Percentiles rank a stretch among this genome's conserved stretches.
Evolutionary conservation across 2,888 invertebrate genomes (phyloP).

Genomic region (Dichetophora obliterata): DNA sequence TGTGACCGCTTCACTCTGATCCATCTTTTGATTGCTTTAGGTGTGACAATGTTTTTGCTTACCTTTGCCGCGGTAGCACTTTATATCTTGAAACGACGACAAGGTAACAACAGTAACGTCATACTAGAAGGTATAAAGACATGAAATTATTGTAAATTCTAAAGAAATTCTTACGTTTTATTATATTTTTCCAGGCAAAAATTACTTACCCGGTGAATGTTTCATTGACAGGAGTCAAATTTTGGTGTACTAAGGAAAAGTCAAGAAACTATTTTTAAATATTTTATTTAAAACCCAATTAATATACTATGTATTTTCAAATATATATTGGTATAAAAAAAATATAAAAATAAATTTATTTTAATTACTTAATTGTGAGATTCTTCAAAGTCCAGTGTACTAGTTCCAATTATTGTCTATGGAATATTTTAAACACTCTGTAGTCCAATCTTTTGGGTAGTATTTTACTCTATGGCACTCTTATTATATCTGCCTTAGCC

Average conservation of each 20-base stretch:
- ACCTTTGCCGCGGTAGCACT: slow-evolving; percentile 36
- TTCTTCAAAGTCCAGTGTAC: background rate
- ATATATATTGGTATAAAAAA: background rate
- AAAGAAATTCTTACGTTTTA: background rate
- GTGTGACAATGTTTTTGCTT: slow-evolving; percentile 18
- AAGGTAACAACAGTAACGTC: slow-evolving; percentile 36
- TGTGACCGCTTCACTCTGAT: no score
- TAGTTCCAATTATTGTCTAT: background rate
- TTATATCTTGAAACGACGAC: slow-evolving; percentile 41
- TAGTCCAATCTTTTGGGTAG: background rate
- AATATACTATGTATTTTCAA: background rate
- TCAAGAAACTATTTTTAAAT: background rate
- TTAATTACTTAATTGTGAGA: background rate
- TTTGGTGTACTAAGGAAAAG: slow-evolving; percentile 46
- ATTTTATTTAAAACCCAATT: background rate
- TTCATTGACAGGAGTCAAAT: slow-evolving; percentile 48
- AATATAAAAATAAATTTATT: background rate
- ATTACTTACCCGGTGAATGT: slow-evolving; percentile 44
- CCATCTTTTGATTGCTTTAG: background rate
- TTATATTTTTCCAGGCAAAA: slow-evolving; percentile 30
- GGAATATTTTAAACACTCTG: background rate
- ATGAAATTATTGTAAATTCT: background rate
- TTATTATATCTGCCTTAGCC: slow-evolving; percentile 51
- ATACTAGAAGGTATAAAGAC: background rate
- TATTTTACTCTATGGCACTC: slow-evolving; percentile 36